A percentile compares a stretch with the other conserved stretches of the same genome.
Conservation (phyloP, 2,113 vertebrate species). For the Dermatemys mawii region DNA sequence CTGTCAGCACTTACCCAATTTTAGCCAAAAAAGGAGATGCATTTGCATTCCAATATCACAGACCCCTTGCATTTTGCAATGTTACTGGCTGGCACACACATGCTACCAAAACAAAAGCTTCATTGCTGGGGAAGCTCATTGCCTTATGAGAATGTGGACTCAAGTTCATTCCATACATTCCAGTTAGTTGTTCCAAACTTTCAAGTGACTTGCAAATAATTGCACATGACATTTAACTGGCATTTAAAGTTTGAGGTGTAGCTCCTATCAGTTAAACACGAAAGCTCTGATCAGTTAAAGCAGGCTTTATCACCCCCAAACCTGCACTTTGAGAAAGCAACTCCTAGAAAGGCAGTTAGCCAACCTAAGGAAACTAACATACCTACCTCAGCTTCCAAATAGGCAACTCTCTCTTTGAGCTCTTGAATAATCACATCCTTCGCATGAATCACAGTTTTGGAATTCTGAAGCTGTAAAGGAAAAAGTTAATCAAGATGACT, state of each 20-base stretch:
- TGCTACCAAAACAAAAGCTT: fast-evolving
- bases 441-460: conserved; percentile 90
- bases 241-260: neutral
- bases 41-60: neutral
- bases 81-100: neutral
- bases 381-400: conserved; percentile 90
- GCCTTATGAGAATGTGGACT: neutral
- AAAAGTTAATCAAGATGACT: neutral
- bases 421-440: conserved; percentile 89
- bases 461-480: conserved; percentile 91
- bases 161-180: neutral
- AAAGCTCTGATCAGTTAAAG: neutral
- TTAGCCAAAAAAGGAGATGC: neutral
- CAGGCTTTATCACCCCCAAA: neutral
- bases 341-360: neutral
- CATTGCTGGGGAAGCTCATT: neutral
- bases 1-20: fast-evolving
- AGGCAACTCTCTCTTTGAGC: conserved; percentile 91
- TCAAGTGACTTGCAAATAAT: neutral
- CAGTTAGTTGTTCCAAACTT: neutral
- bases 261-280: neutral
- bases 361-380: neutral
- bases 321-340: neutral
- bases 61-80: neutral
- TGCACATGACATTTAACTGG: neutral